Conservation (phyloP, 1,140 invertebrate species). For the Zaprionus nigranus region DNA sequence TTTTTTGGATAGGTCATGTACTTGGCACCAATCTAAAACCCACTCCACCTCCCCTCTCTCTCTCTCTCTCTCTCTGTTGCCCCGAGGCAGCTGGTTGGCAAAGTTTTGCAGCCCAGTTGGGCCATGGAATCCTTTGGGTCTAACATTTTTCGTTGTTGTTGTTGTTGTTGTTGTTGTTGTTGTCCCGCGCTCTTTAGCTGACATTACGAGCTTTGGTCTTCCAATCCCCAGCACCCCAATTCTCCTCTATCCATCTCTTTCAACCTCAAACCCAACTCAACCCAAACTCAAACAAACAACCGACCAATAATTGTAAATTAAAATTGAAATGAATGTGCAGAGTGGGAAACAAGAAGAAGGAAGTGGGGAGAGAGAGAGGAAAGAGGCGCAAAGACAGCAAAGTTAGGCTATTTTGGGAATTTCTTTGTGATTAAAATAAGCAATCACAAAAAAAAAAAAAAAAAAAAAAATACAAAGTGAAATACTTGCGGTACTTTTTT, state of each 20-base stretch:
- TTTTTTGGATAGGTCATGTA: conserved; percentile 58
- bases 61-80: neutral
- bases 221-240: neutral
- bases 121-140: conserved; percentile 46
- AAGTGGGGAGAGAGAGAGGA: neutral
- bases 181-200: conserved; percentile 22
- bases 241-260: neutral
- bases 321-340: conserved; percentile 73
- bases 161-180: neutral
- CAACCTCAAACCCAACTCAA: conserved; percentile 8
- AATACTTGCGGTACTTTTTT: neutral
- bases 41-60: neutral
- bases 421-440: conserved; percentile 7
- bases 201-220: conserved; percentile 26
- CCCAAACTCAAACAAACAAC: conserved; percentile 36
- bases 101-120: conserved; percentile 31
- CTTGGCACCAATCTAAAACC: conserved; percentile 17
- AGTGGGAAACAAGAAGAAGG: neutral
- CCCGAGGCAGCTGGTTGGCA: conserved; percentile 22
- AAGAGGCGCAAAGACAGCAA: neutral
- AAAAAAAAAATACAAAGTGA: neutral
- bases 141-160: conserved; percentile 18
- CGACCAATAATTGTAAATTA: conserved; percentile 79
- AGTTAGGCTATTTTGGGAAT: neutral
- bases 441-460: neutral